Evolutionary conservation across 2,113 vertebrate species (phyloP).

Genomic region (Pongo pygmaeus): DNA sequence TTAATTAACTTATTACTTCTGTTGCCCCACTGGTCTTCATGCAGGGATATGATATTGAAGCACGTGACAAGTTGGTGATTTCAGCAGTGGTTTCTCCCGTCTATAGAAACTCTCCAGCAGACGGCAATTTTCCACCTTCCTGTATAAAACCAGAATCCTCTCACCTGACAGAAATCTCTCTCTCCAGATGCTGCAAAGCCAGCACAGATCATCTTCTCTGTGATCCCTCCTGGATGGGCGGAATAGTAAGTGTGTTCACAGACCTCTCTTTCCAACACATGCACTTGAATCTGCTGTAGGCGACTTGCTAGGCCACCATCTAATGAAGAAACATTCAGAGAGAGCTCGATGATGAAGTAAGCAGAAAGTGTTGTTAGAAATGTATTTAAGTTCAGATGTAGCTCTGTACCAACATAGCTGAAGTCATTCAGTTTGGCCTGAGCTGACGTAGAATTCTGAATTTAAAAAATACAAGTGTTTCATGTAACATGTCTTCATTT

Average conservation of each 20-base stretch:
- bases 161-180: slow-evolving; percentile 9
- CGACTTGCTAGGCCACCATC: neutral
- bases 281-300: neutral
- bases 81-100: neutral
- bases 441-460: neutral
- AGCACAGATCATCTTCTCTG: slow-evolving; percentile 5
- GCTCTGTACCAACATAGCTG: neutral
- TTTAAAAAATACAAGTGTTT: neutral
- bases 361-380: neutral
- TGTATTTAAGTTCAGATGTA: neutral
- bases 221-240: neutral
- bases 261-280: neutral
- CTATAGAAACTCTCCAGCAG: neutral
- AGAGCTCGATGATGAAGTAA: neutral
- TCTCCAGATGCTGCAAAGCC: neutral
- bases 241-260: neutral
- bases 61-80: neutral
- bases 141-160: neutral
- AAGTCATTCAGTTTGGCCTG: neutral
- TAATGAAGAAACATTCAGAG: neutral
- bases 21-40: rapidly evolving
- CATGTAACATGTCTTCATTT: neutral
- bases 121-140: neutral
- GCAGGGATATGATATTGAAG: neutral
- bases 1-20: neutral